phyloP scores from a whole-genome alignment of 2,888 invertebrate species.

The Diarsia rubi region DNA sequence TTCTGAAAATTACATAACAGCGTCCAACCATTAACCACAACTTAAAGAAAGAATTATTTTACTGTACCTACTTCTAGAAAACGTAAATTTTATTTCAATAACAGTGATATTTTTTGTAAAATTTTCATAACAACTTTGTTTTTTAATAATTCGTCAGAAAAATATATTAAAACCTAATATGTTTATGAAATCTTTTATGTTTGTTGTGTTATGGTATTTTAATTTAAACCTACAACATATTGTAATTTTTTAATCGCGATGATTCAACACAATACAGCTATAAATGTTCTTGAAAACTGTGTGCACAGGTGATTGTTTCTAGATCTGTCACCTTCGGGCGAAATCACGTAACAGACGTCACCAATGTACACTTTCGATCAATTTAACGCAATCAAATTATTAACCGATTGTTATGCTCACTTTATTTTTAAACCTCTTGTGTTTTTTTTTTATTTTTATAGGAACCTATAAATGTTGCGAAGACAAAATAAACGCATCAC shows the following conservation, averaged over 20 bases:
- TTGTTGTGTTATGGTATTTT: not conserved
- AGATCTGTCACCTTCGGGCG: conserved; percentile 61
- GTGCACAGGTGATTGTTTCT: conserved; percentile 61
- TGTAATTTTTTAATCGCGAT: conserved; percentile 32
- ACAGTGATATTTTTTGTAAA: not conserved
- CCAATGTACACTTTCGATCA: conserved; percentile 48
- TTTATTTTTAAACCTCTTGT: conserved; percentile 23
- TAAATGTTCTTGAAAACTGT: conserved; percentile 53
- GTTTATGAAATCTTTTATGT: not conserved
- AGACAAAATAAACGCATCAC: not conserved
- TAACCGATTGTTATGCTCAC: conserved; percentile 23
- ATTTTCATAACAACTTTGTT: not conserved
- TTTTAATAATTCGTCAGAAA: not conserved
- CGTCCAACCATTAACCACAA: conserved; percentile 1
- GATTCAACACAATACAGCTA: conserved; percentile 45
- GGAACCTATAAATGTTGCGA: not conserved
- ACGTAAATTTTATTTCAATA: not conserved
- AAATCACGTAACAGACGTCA: conserved; percentile 60
- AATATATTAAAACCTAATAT: not conserved
- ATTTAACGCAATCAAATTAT: conserved; percentile 50
- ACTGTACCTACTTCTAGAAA: not conserved
- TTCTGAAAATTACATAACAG: conserved; percentile 46
- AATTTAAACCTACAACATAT: conserved; percentile 19
- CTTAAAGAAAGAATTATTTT: not conserved
- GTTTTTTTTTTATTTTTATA: conserved; percentile 5